Evolutionary conservation across 2,797 vertebrate genomes (phyloP).

Genomic region (Pachyuromys duprasi): DNA sequence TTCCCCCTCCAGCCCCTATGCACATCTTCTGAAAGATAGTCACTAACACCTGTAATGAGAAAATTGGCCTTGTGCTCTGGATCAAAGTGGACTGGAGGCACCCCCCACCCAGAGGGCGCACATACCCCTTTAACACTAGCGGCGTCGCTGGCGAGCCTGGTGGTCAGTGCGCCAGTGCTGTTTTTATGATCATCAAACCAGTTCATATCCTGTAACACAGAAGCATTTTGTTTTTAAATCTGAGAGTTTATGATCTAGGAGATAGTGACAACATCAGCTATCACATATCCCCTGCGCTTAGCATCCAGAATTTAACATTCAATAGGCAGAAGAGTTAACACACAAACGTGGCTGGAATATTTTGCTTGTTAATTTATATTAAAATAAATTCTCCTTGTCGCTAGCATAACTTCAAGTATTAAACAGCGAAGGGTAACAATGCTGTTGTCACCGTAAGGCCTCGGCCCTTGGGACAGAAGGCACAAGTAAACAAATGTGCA

Average conservation of each 20-base stretch:
- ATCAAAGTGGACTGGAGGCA: neutral
- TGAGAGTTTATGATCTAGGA: neutral
- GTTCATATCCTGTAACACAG: conserved; percentile 91
- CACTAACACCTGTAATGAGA: neutral
- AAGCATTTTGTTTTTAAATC: neutral
- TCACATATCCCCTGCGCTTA: neutral
- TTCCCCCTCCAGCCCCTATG: neutral
- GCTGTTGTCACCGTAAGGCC: neutral
- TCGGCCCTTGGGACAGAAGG: neutral
- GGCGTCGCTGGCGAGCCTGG: conserved; percentile 95
- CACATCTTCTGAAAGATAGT: conserved; percentile 7
- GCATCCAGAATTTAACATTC: neutral
- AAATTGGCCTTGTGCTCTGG: neutral
- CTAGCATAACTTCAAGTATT: neutral
- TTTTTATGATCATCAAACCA: conserved; percentile 96
- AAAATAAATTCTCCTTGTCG: neutral
- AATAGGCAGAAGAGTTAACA: neutral
- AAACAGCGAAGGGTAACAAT: neutral
- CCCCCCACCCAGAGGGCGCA: conserved; percentile 41
- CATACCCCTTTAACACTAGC: conserved; percentile 97
- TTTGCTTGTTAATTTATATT: neutral
- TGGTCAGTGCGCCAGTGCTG: conserved; percentile 94
- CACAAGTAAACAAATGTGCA: neutral
- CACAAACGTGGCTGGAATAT: neutral
- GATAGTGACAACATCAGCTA: neutral